These are phyloP conservation scores for Cryptops parisi DNA, from an alignment of 2,888 invertebrate genomes.

Conservation along the genomic window DNA sequence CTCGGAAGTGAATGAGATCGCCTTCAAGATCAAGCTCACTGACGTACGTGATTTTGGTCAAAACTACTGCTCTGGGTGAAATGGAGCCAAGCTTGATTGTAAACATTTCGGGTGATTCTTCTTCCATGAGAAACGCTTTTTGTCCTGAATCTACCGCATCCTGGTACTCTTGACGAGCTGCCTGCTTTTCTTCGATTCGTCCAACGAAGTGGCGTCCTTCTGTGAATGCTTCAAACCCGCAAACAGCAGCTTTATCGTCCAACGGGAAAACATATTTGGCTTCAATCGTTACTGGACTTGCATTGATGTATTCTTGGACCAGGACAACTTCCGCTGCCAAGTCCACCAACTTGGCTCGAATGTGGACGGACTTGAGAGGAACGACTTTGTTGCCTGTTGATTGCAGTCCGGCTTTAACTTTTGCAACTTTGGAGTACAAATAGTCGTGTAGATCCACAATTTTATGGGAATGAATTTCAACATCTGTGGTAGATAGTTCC, in stretches of 20 bases:
- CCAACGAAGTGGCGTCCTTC: constrained; percentile 33
- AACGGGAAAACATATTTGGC: constrained; percentile 35
- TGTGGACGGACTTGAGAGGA: neutral
- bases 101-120: constrained; percentile 28
- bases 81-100: constrained; percentile 34
- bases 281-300: constrained; percentile 25
- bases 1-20: constrained; percentile 28
- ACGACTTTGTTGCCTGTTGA: neutral
- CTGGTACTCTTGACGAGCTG: constrained; percentile 31
- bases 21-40: constrained; percentile 31
- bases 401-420: neutral
- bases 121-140: constrained; percentile 36
- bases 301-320: constrained; percentile 16
- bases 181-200: constrained; percentile 32
- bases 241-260: constrained; percentile 32
- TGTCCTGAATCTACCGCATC: constrained; percentile 33
- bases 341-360: neutral
- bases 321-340: constrained; percentile 14
- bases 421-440: no score
- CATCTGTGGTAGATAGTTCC: no score
- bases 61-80: constrained; percentile 28
- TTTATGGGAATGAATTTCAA: no score
- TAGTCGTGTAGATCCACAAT: no score
- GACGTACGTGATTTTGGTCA: constrained; percentile 35
- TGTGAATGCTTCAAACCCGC: constrained; percentile 35